Evolutionary conservation across 23 tunicate genomes (phyloP).

Genomic region (Trididemnum clinides): DNA sequence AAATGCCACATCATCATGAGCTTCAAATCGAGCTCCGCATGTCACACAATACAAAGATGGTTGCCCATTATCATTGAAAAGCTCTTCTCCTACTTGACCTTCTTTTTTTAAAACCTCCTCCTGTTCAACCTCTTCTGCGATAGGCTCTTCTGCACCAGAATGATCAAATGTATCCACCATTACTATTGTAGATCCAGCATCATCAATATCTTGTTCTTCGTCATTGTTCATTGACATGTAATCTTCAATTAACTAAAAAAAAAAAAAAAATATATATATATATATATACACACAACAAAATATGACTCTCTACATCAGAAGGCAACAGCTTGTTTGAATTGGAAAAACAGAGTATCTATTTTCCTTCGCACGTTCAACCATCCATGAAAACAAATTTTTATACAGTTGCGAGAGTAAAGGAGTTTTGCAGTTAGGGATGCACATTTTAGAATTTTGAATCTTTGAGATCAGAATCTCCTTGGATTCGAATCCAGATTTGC

Average conservation of each 20-base stretch:
- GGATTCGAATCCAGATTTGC: too few species aligned
- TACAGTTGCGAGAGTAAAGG: too few species aligned
- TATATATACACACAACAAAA: too few species aligned
- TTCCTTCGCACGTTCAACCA: too few species aligned
- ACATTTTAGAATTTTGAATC: too few species aligned
- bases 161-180: constrained; percentile 42
- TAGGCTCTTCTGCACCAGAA: not conserved
- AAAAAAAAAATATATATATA: too few species aligned
- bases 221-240: constrained; percentile 24
- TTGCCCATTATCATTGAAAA: not conserved
- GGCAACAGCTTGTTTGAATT: too few species aligned
- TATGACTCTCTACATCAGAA: too few species aligned
- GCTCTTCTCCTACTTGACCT: not conserved
- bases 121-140: not conserved
- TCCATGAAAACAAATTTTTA: too few species aligned
- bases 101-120: not conserved
- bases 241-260: constrained; percentile 20
- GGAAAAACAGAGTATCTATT: too few species aligned
- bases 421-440: too few species aligned
- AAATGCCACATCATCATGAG: not conserved
- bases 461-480: too few species aligned
- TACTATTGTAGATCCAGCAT: constrained; percentile 5
- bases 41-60: constrained; percentile 3
- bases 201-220: not conserved
- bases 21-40: constrained; percentile 7